Percentiles rank a stretch among this genome's conserved stretches.
Conservation (phyloP, 1,140 invertebrate species). For the Samia ricini region DNA sequence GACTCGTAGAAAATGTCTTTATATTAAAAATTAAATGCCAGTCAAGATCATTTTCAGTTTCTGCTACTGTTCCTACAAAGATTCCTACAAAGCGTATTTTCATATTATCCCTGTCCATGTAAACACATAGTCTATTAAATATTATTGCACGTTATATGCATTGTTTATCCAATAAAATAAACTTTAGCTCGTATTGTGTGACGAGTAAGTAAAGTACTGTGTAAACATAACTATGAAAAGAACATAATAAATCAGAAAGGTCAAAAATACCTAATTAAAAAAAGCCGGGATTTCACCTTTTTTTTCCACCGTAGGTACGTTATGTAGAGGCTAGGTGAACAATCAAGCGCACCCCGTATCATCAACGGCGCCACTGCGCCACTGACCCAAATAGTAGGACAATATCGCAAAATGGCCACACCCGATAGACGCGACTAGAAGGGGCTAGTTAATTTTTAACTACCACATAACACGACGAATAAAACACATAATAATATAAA, state of each 20-base stretch:
- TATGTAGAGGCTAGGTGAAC: conserved; percentile 54
- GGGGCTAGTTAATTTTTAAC: conserved; percentile 4
- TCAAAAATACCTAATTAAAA: not conserved
- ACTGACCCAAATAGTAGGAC: conserved; percentile 62
- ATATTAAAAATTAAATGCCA: too few species aligned
- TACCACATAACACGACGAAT: not conserved
- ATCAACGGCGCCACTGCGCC: conserved; percentile 51
- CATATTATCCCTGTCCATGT: too few species aligned
- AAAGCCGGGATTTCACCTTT: not conserved
- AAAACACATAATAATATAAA: not conserved
- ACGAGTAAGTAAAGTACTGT: too few species aligned
- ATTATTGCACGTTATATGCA: too few species aligned
- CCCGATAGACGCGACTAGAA: conserved; percentile 12
- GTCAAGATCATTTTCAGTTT: not conserved
- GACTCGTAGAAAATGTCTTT: not conserved
- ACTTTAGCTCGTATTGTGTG: too few species aligned
- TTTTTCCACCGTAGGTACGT: conserved; percentile 24
- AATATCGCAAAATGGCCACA: conserved; percentile 54
- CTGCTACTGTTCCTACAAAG: not conserved
- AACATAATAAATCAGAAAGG: not conserved
- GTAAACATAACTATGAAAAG: too few species aligned
- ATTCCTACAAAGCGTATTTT: too few species aligned
- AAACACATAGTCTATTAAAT: too few species aligned
- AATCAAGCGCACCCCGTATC: conserved; percentile 52
- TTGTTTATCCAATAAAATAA: too few species aligned